Evolutionary conservation across 1,140 invertebrate species (phyloP), one percentile per base, ranked within the genome.

Genomic region (Ips typographus): DNA sequence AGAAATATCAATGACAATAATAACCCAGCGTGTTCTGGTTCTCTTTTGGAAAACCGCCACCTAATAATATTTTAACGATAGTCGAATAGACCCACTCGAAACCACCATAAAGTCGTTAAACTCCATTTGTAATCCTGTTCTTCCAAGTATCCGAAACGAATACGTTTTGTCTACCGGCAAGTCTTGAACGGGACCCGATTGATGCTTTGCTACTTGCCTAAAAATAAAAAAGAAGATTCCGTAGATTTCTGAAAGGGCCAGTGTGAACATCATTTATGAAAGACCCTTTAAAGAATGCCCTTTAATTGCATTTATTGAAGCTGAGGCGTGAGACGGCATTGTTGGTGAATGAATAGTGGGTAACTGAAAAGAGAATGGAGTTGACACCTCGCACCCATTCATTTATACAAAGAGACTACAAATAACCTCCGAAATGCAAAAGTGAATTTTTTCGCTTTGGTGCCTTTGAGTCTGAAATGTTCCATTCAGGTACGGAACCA

Each of bases 271-370:
- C 47, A 65, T 44, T 64, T 71, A 37, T 65, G 39, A 38, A 71
- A 62, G 65, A 41, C 8, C 38, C 47, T 61, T 40, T 64, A 73
- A 40, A 73, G 73, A 75, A 75, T 75, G 71, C 65, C 55, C 68
- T 68, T 55, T 75, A 75, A 75, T 75, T 75, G 74, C 74, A 73
- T 75, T 75, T 72, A 75, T 72, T 75, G 74, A 75, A 63, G 55
- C 40, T 66, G 72, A 75, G 74, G 74, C 74, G 74, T 75, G 74
- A 75, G 70, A 66, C 62, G 7, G 47, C 56, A 75, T 75, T 75
- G 72, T 75, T 44, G 41, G 51, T 42, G 42, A 37, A 41, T 42
- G 53, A 65, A 65, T 51, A 57, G 64, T 65, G 49, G 65, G 55
- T n/a, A 55, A 55, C 37, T 51, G 53, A 51, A 38, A 73, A 75